Evolutionary conservation across 2,888 invertebrate species (phyloP).

Genomic region (Drosophila nr. perissopoda): DNA sequence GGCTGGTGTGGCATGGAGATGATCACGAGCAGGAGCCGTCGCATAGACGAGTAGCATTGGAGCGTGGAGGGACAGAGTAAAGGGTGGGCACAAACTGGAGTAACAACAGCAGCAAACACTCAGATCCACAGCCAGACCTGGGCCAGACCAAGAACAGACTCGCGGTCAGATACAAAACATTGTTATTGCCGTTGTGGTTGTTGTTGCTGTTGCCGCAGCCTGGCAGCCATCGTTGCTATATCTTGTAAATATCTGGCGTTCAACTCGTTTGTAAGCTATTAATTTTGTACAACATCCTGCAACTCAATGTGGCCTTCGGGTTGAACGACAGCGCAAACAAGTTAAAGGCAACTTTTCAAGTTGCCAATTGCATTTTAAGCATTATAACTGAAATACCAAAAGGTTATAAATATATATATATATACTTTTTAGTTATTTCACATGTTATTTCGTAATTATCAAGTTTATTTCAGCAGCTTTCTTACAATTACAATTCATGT

Average conservation of each 20-base stretch:
- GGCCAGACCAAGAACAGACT: slow-evolving; percentile 29
- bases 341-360: slow-evolving; percentile 36
- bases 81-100: slow-evolving; percentile 17
- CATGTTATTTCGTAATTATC: neutral
- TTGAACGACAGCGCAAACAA: slow-evolving; percentile 43
- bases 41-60: slow-evolving; percentile 42
- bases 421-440: neutral
- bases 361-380: slow-evolving; percentile 19
- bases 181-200: slow-evolving; percentile 5
- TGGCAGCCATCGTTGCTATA: slow-evolving; percentile 64
- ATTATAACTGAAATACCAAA: slow-evolving; percentile 23
- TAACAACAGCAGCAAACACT: slow-evolving; percentile 44
- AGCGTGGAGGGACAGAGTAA: neutral
- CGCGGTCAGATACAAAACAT: slow-evolving; percentile 22
- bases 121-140: slow-evolving; percentile 21
- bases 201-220: slow-evolving; percentile 27
- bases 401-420: neutral
- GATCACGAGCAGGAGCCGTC: slow-evolving; percentile 52
- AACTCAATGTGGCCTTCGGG: slow-evolving; percentile 77
- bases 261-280: slow-evolving; percentile 82
- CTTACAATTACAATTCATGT: neutral
- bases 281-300: slow-evolving; percentile 80
- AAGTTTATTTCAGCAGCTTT: neutral
- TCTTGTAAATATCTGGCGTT: slow-evolving; percentile 75
- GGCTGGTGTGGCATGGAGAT: slow-evolving; percentile 43